A percentile compares a stretch with the other conserved stretches of the same genome.
Evolutionary conservation across 2,888 invertebrate genomes (phyloP).

Genomic region (Trisateles emortualis): DNA sequence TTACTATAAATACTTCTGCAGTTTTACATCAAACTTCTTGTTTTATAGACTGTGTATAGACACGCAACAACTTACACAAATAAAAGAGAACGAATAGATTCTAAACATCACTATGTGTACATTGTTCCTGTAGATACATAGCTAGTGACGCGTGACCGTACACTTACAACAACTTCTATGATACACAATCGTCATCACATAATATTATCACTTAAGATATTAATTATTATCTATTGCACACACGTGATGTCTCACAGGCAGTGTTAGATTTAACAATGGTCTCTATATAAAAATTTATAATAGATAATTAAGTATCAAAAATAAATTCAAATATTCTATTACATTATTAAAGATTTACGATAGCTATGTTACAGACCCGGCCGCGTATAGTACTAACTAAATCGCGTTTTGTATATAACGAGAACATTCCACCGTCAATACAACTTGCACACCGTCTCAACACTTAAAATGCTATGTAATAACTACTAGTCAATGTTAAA

Average conservation of each 20-base stretch:
- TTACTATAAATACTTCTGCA: conserved; percentile 22
- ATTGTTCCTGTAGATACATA: conserved; percentile 20
- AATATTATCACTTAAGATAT: conserved; percentile 51
- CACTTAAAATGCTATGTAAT: too few species aligned
- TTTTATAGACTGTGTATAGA: conserved; percentile 35
- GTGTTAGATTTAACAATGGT: conserved; percentile 62
- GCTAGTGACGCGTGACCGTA: conserved; percentile 22
- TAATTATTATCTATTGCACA: conserved; percentile 59
- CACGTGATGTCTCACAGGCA: conserved; percentile 60
- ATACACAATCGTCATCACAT: conserved; percentile 31
- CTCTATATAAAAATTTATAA: conserved; percentile 59
- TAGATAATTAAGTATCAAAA: conserved; percentile 76
- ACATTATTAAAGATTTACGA: conserved; percentile 54
- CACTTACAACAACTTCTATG: conserved; percentile 19
- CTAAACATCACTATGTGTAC: conserved; percentile 39
- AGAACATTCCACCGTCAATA: not conserved
- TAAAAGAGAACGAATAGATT: conserved; percentile 27
- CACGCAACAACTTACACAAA: conserved; percentile 32
- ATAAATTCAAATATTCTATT: conserved; percentile 69
- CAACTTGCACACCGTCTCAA: not conserved
- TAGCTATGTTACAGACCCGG: conserved; percentile 64
- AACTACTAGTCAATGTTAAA: too few species aligned
- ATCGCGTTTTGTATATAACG: conserved; percentile 28
- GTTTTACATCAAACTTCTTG: conserved; percentile 41
- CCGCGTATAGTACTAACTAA: conserved; percentile 51